These are phyloP conservation scores for Colossoma macropomum DNA, from an alignment of 2,113 vertebrate genomes.

Conservation along the genomic window DNA sequence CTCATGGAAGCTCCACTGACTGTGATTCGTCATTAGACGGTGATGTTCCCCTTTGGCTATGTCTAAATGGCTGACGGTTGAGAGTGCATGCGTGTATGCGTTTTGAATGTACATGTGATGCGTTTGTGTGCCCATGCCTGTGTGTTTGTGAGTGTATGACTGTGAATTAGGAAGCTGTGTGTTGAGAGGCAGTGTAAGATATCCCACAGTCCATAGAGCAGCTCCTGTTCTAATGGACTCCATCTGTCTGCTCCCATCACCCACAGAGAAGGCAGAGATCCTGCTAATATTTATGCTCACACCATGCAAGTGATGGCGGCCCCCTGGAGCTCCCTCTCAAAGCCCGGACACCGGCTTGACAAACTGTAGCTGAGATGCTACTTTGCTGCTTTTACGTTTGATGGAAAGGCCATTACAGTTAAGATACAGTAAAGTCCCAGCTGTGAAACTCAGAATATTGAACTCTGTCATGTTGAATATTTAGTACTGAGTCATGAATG, in stretches of 20 bases:
- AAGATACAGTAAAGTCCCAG: background rate
- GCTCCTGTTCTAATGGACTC: slow-evolving; percentile 57
- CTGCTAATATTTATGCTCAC: slow-evolving; percentile 57
- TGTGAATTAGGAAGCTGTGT: background rate
- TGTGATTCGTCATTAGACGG: slow-evolving; percentile 35
- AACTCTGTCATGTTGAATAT: background rate
- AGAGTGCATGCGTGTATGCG: background rate
- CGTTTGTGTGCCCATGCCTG: background rate
- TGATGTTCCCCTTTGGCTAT: slow-evolving; percentile 46
- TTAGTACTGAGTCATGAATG: background rate
- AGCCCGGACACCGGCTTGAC: slow-evolving; percentile 36
- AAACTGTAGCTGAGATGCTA: slow-evolving; percentile 34
- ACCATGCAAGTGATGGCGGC: slow-evolving; percentile 45
- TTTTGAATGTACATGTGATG: background rate
- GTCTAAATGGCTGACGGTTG: slow-evolving; percentile 43
- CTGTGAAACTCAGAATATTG: background rate
- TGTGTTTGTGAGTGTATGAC: slow-evolving; percentile 3
- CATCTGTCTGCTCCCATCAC: slow-evolving; percentile 55
- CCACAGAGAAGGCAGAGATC: slow-evolving; percentile 52
- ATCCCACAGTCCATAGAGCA: slow-evolving; percentile 46
- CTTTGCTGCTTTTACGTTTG: background rate
- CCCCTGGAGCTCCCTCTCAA: slow-evolving; percentile 40
- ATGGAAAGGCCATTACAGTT: background rate
- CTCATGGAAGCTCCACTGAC: slow-evolving; percentile 41
- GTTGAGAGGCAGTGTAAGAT: slow-evolving; percentile 19